Percentiles rank a stretch among this genome's conserved stretches.
phyloP scores from a whole-genome alignment of 2,888 invertebrate species.

The Ophion obscuratus region DNA sequence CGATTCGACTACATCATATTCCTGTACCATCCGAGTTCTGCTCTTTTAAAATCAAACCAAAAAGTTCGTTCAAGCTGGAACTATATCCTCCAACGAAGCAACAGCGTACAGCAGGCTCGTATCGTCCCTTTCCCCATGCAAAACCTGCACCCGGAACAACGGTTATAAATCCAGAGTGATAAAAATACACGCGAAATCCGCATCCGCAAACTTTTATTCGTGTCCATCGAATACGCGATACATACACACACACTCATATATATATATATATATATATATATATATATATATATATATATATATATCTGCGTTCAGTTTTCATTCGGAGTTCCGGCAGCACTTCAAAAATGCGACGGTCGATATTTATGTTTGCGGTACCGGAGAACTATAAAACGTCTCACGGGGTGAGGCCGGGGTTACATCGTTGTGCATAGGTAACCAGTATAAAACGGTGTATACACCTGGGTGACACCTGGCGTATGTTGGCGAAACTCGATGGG shows the following conservation, averaged over 20 bases:
- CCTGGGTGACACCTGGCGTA: neutral
- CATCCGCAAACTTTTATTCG: constrained; percentile 31
- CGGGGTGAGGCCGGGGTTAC: constrained; percentile 34
- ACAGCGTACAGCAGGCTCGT: neutral
- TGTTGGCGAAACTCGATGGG: constrained; percentile 17
- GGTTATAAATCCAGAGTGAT: constrained; percentile 19
- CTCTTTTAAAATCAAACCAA: neutral
- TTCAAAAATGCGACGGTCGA: constrained; percentile 39
- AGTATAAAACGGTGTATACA: constrained; percentile 18
- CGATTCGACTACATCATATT: neutral
- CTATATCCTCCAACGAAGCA: neutral
- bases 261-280: constrained; percentile 27
- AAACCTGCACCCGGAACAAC: neutral
- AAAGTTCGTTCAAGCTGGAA: neutral
- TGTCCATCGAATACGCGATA: constrained; percentile 10
- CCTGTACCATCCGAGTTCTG: neutral
- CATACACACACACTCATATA: neutral
- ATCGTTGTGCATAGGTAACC: constrained; percentile 20
- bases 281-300: neutral
- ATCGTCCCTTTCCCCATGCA: neutral
- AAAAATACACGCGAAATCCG: constrained; percentile 21
- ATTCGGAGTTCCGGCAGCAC: neutral
- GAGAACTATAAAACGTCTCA: constrained; percentile 61
- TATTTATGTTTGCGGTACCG: constrained; percentile 61
- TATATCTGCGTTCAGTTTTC: constrained; percentile 25